Evolutionary conservation across 2,888 invertebrate species (phyloP), one percentile per base, ranked within the genome.

Genomic region (Eupelmus urozonus): DNA sequence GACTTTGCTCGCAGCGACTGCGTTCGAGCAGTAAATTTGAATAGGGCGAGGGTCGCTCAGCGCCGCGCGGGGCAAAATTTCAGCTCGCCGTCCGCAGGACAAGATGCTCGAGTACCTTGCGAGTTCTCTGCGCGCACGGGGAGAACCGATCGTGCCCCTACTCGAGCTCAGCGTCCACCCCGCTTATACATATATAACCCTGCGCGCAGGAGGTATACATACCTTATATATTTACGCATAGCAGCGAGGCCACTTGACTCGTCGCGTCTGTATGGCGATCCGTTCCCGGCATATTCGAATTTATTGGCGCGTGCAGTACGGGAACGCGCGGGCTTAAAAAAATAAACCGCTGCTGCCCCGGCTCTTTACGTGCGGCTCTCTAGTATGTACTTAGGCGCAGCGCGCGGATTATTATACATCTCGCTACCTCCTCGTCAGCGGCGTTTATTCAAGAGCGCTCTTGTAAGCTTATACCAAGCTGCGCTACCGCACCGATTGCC

Each of bases 261-360:
- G 2, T 53, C 3, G 2, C 53, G 53, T 40, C 20, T 40, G 51
- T 29, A 13, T 27, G 40, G 25, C 65, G 53, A 57, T 73, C 49
- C 62, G 5, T 53, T 45, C 29, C 49, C 13, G 25, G 53, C 20
- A 65, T 20, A 89, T 89, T 89, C 87, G 86, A 87, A 88, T 86
- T 88, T 88, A 88, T 88, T 88, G 88, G 87, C 88, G 88, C 88
- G 88, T 88, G 86, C 85, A 25, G 42, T 72, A 63, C 51, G 70
- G 16, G 25, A 23, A 60, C 63, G 42, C 16, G 9, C 29, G 49
- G 42, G 25, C 29, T 42, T 65, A 16, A 75, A 67, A 70, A 40
- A 55, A 67, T 25, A 18, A 0, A 49, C 42, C 25, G 1, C 23
- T 9, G 57, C 34, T 1, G 9, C 34, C 34, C 34, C 9, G 34